These are phyloP conservation scores for Hemicrepidius hirtus DNA, from an alignment of 2,888 invertebrate genomes.

Conservation along the genomic window DNA sequence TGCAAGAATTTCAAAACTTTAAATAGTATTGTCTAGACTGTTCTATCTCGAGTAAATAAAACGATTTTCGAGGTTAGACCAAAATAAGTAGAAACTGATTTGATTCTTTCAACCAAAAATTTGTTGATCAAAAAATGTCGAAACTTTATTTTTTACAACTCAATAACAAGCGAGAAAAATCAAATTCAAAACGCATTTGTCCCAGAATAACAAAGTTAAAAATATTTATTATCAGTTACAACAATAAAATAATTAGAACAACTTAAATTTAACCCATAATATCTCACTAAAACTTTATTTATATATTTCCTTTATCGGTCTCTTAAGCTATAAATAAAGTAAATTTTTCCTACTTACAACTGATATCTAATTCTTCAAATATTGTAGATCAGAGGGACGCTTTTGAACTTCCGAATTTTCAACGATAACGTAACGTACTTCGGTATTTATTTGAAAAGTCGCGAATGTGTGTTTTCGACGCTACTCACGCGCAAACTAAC, in stretches of 20 bases:
- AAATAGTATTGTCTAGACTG: too few species aligned
- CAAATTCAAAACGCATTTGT: background rate
- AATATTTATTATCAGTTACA: background rate
- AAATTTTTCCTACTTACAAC: conserved; percentile 32
- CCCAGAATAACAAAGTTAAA: background rate
- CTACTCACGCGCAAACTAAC: conserved; percentile 38
- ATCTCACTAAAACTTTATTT: conserved; percentile 31
- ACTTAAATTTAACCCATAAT: conserved; percentile 30
- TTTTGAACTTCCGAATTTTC: conserved; percentile 20
- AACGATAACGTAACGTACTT: background rate
- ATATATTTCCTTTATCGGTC: conserved; percentile 35
- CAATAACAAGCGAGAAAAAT: too few species aligned
- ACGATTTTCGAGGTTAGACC: too few species aligned
- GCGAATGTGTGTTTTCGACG: conserved; percentile 10
- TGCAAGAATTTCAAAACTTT: too few species aligned
- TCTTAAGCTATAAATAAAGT: conserved; percentile 39
- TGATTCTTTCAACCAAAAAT: too few species aligned
- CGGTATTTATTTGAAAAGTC: conserved; percentile 3
- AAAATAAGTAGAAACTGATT: too few species aligned
- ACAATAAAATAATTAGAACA: conserved; percentile 8
- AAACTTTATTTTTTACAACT: too few species aligned
- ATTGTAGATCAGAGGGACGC: conserved; percentile 11
- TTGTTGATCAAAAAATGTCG: too few species aligned
- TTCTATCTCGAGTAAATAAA: too few species aligned
- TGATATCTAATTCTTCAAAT: conserved; percentile 22